phyloP scores from a whole-genome alignment of 1,140 invertebrate species.

The Harpegnathos saltator region DNA sequence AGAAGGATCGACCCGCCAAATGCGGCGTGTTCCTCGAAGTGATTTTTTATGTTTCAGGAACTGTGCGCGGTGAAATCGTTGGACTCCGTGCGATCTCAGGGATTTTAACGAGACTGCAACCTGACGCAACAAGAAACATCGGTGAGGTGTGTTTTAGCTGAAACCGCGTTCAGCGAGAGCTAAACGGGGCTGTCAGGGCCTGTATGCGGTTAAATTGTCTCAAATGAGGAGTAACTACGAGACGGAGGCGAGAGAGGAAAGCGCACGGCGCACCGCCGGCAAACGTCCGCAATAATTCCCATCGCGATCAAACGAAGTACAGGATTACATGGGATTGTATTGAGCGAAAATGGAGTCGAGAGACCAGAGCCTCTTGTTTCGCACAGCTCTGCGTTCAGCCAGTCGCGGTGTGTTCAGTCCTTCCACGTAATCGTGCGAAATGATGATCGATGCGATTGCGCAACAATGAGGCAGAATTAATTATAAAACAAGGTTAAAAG shows the following conservation, averaged over 20 bases:
- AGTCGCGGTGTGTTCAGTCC: neutral
- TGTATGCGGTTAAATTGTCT: conserved; percentile 41
- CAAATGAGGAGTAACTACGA: conserved; percentile 41
- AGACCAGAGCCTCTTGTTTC: neutral
- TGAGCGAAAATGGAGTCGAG: neutral
- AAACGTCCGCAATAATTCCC: conserved; percentile 22
- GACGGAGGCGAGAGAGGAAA: conserved; percentile 31
- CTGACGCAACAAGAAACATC: conserved; percentile 36
- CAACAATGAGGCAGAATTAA: neutral
- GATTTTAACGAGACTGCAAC: conserved; percentile 36
- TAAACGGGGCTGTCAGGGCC: conserved; percentile 15
- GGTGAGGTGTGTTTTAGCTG: conserved; percentile 16
- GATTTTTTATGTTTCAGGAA: conserved; percentile 29
- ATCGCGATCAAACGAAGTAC: conserved; percentile 24
- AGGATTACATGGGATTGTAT: neutral
- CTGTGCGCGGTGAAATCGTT: conserved; percentile 21
- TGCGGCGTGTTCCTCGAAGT: conserved; percentile 1
- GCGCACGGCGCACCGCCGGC: neutral
- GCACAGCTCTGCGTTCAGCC: neutral
- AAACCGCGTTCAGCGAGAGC: conserved; percentile 2
- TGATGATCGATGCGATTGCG: neutral
- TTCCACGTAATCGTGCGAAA: conserved; percentile 7
- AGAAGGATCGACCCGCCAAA: neutral
- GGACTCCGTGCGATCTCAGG: neutral
- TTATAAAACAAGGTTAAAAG: neutral